Evolutionary conservation across 2,797 vertebrate species (phyloP).

Genomic region (Anguilla pacifica): DNA sequence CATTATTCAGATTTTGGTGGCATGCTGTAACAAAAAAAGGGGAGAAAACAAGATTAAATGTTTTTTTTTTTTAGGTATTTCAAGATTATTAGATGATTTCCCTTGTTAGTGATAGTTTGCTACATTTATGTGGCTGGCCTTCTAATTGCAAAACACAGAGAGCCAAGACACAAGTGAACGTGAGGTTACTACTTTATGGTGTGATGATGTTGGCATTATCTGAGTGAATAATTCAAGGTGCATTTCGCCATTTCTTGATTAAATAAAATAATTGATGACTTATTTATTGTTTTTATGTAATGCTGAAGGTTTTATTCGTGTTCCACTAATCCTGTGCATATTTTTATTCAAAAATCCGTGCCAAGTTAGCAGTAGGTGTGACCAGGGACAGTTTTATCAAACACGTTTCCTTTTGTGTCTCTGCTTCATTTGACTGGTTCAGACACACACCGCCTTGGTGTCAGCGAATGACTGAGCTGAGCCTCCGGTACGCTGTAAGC

Average conservation of each 20-base stretch:
- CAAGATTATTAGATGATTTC: not conserved
- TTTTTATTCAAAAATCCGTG: not conserved
- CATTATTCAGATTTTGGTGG: not conserved
- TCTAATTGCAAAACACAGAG: not conserved
- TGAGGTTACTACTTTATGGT: not conserved
- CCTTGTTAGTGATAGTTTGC: not conserved
- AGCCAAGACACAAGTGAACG: not conserved
- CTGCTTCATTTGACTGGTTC: not conserved
- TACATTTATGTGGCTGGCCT: conserved; percentile 28
- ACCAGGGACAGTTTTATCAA: not conserved
- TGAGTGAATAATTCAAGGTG: not conserved
- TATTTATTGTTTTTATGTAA: not conserved
- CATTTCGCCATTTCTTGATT: not conserved
- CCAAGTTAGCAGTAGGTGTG: not conserved
- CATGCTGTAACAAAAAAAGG: not conserved
- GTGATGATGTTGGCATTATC: not conserved
- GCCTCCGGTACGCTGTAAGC: not conserved
- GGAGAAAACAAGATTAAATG: not conserved
- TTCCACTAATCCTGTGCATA: conserved; percentile 19
- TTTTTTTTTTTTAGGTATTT: not conserved
- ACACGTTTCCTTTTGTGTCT: not conserved
- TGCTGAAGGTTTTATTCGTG: conserved; percentile 20
- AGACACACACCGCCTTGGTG: not conserved
- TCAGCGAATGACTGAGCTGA: not conserved
- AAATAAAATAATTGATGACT: not conserved